These are phyloP conservation scores for Cataglyphis livida DNA, from an alignment of 2,888 invertebrate genomes.

Conservation along the genomic window DNA sequence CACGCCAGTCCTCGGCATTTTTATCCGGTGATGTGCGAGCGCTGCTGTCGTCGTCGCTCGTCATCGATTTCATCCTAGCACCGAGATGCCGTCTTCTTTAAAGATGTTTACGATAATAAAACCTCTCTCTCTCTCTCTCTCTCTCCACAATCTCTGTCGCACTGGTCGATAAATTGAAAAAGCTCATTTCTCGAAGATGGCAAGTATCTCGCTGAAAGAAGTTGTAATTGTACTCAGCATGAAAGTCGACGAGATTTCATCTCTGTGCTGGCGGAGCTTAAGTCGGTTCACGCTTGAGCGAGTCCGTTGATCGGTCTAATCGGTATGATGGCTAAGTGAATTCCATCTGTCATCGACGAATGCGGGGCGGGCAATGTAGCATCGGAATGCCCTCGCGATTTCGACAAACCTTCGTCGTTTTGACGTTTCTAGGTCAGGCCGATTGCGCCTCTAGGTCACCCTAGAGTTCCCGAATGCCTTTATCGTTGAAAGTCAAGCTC, in stretches of 20 bases:
- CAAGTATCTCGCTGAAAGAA: conserved; percentile 7
- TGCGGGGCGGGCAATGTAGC: conserved; percentile 34
- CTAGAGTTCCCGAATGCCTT: conserved; percentile 64
- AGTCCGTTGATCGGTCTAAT: conserved; percentile 33
- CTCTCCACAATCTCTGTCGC: background rate
- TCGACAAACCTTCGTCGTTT: conserved; percentile 54
- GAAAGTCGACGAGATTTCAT: conserved; percentile 28
- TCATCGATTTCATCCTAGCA: conserved; percentile 28
- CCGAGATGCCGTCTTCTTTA: conserved; percentile 24
- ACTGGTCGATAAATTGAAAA: background rate
- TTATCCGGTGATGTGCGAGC: conserved; percentile 43
- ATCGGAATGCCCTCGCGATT: conserved; percentile 39
- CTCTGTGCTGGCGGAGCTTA: conserved; percentile 23
- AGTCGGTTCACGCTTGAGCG: conserved; percentile 38
- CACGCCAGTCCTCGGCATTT: conserved; percentile 40
- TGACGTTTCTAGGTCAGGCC: conserved; percentile 72
- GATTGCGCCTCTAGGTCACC: conserved; percentile 68
- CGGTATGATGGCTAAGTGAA: conserved; percentile 65
- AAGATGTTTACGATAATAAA: background rate
- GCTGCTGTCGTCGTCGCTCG: conserved; percentile 21
- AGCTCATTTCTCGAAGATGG: background rate
- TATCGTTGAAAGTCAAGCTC: conserved; percentile 72
- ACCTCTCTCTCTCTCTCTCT: background rate
- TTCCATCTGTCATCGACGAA: conserved; percentile 70
- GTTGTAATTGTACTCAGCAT: conserved; percentile 16